Evolutionary conservation across 2,113 vertebrate species (phyloP).

Genomic region (Ariopsis seemanni): DNA sequence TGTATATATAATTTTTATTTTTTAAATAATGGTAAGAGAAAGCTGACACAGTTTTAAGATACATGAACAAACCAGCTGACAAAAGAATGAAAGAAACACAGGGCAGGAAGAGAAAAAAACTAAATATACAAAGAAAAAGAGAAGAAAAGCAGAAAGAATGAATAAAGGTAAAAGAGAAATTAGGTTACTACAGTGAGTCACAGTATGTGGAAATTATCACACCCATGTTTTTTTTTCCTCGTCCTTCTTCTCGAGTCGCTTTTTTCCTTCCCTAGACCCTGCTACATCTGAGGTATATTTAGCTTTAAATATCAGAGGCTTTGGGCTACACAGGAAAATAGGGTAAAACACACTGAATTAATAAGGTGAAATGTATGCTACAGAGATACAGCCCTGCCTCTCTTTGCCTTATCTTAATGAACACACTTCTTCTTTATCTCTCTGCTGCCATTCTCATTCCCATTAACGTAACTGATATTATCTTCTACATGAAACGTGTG

Average conservation of each 20-base stretch:
- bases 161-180: neutral
- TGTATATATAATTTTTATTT: too few relatives aligned
- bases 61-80: too few relatives aligned
- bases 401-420: constrained; percentile 12
- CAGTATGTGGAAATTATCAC: constrained; percentile 47
- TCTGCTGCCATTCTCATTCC: neutral
- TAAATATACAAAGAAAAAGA: neutral
- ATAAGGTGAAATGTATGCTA: constrained; percentile 52
- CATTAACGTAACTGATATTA: neutral
- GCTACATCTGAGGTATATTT: constrained; percentile 66
- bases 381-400: constrained; percentile 42
- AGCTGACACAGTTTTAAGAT: too few relatives aligned
- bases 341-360: constrained; percentile 56
- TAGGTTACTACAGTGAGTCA: constrained; percentile 43
- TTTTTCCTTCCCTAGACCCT: constrained; percentile 30
- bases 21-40: too few relatives aligned
- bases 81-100: neutral
- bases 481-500: neutral
- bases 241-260: constrained; percentile 25
- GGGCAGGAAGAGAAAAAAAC: neutral
- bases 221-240: constrained; percentile 9
- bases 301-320: constrained; percentile 55
- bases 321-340: constrained; percentile 56
- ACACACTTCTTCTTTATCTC: constrained; percentile 15
- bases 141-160: neutral